Evolutionary conservation across 2,113 vertebrate species (phyloP), one percentile per base, ranked within the genome.

Genomic region (Petrocephalus zakoni): DNA sequence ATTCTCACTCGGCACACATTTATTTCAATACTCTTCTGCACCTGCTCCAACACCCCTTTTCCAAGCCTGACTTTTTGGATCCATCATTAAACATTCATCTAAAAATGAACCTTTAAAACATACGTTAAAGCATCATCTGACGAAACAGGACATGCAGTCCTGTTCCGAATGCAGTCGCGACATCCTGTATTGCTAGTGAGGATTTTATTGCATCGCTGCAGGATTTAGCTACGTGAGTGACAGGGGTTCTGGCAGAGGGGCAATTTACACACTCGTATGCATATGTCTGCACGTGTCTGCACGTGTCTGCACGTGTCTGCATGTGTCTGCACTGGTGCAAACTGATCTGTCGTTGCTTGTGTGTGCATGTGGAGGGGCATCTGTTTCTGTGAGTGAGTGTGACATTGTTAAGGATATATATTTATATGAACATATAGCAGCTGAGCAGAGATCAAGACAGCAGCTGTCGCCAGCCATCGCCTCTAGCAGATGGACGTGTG

Each of bases 391-490:
- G 42, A n/a, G 81, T 22, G 46, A 49, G 46, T 84, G 81, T 21
- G n/a, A 34, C 49, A 37, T n/a, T 86, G n/a, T 56, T 56, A 78
- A 75, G 34, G 42, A 49, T 42, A 42, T 56, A 10, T 87, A 19
- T 68, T 64, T 68, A 29, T 68, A 68, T 4, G 25, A 4, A 68
- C 25, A 84, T 86, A 89, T 82, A 85, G 82, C 61, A 15, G 56
- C 47, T 82, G 87, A 87, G 46, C 52, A 15, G 85, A 86, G 25
- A 89, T 46, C 89, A 89, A 82, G n/a, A 29, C 87, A 88, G 81
- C 90, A 89, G 89, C 86, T 93, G 92, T 88, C 47, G 25, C 34
- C 17, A 75, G 37, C 87, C 72, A 0, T 90, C 90, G 90, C 58
- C 78, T 75, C 1, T 82, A 84, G 49, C 90, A 89, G 90, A 89